These are phyloP conservation scores for Nomada ferruginata DNA, from an alignment of 2,888 invertebrate genomes.

Conservation along the genomic window DNA sequence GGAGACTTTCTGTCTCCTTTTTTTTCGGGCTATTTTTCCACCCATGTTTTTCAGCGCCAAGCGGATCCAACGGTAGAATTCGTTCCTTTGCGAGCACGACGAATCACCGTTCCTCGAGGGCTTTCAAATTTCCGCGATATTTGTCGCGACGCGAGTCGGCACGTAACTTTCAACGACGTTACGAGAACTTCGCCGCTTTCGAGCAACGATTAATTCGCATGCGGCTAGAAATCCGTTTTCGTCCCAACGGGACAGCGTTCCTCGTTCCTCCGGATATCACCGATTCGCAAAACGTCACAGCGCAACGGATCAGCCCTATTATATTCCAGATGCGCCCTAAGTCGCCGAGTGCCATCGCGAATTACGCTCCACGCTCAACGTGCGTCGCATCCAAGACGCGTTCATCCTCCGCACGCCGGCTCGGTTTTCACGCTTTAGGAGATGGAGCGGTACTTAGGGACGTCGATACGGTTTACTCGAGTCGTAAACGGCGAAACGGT, in stretches of 20 bases:
- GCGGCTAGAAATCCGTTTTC: slow-evolving; percentile 6
- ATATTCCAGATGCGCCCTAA: background rate
- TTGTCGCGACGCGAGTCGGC: slow-evolving; percentile 1
- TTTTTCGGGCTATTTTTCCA: background rate
- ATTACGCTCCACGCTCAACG: background rate
- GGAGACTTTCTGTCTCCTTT: background rate
- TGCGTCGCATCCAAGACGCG: background rate
- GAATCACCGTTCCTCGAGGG: slow-evolving; percentile 3
- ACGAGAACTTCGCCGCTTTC: slow-evolving; percentile 40
- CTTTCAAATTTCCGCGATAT: slow-evolving; percentile 1
- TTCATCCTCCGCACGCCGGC: background rate
- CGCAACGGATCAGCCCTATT: background rate
- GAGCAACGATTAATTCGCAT: slow-evolving; percentile 45
- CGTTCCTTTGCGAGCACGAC: background rate
- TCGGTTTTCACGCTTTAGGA: slow-evolving; percentile 35
- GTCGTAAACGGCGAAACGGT: slow-evolving; percentile 62
- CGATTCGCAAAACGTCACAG: background rate
- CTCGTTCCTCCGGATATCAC: background rate
- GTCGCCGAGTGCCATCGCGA: background rate
- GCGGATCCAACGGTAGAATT: background rate
- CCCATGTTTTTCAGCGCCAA: too few relatives aligned
- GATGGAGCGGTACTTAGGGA: slow-evolving; percentile 43
- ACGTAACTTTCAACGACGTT: slow-evolving; percentile 50
- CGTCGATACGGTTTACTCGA: slow-evolving; percentile 60
- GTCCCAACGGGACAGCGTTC: slow-evolving; percentile 3